These are phyloP conservation scores for Seira ritae DNA, from an alignment of 2,888 invertebrate genomes.

Conservation along the genomic window DNA sequence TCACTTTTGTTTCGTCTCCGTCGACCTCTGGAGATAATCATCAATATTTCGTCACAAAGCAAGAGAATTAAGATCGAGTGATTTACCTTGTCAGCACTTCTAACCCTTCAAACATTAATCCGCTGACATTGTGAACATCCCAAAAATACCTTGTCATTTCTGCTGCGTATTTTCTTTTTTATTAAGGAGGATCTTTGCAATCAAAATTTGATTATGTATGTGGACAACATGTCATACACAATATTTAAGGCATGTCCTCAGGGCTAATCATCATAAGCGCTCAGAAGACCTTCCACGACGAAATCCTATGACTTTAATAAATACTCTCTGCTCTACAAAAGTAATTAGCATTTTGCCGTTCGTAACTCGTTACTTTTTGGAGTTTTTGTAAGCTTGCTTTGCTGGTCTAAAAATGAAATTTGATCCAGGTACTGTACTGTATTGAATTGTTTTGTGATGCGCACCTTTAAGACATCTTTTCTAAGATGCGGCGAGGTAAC, in stretches of 20 bases:
- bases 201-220: neutral
- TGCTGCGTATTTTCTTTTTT: conserved; percentile 2
- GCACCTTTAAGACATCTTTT: too few species aligned
- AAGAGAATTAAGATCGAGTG: neutral
- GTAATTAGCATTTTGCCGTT: too few species aligned
- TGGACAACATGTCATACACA: neutral
- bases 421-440: too few species aligned
- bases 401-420: too few species aligned
- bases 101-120: neutral
- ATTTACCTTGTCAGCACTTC: conserved; percentile 7
- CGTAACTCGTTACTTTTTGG: too few species aligned
- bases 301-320: too few species aligned
- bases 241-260: neutral
- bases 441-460: too few species aligned
- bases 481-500: too few species aligned
- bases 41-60: conserved; percentile 12
- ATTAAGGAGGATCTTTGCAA: neutral
- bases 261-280: neutral
- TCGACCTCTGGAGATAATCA: neutral
- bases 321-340: too few species aligned
- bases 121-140: neutral
- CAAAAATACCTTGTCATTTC: neutral
- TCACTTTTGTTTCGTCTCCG: neutral
- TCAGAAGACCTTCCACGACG: too few species aligned
- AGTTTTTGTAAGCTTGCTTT: too few species aligned